Conservation (phyloP, 1,140 invertebrate genomes). For the Heterodera schachtii region DNA sequence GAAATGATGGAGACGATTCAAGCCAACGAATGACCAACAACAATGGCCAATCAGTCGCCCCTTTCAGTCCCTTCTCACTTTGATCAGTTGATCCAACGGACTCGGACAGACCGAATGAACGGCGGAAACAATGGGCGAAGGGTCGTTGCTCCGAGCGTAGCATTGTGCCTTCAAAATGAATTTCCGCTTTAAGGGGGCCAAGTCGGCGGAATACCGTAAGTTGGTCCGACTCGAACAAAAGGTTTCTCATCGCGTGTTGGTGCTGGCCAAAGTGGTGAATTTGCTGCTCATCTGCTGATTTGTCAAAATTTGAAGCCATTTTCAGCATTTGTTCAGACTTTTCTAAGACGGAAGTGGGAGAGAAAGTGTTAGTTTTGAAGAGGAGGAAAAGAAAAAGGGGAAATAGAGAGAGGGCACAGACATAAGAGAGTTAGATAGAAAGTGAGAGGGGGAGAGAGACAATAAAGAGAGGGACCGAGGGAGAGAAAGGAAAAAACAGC, state of each 20-base stretch:
- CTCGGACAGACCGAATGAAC: not conserved
- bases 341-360: not conserved
- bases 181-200: not conserved
- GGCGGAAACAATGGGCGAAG: not conserved
- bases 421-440: too few relatives aligned
- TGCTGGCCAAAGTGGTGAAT: not conserved
- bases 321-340: not conserved
- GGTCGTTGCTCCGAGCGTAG: not conserved
- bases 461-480: too few relatives aligned
- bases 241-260: not conserved
- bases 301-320: not conserved
- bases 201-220: not conserved
- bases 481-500: not conserved
- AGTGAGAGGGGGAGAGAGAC: not conserved
- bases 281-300: not conserved
- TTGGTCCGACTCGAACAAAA: not conserved
- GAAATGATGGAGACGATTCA: too few relatives aligned
- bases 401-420: too few relatives aligned
- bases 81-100: constrained; percentile 24
- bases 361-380: not conserved
- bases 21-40: too few relatives aligned
- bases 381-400: too few relatives aligned
- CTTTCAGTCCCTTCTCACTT: not conserved
- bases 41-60: too few relatives aligned
- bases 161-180: not conserved